phyloP scores from a whole-genome alignment of 2,888 invertebrate genomes.

The Diogma glabrata region DNA sequence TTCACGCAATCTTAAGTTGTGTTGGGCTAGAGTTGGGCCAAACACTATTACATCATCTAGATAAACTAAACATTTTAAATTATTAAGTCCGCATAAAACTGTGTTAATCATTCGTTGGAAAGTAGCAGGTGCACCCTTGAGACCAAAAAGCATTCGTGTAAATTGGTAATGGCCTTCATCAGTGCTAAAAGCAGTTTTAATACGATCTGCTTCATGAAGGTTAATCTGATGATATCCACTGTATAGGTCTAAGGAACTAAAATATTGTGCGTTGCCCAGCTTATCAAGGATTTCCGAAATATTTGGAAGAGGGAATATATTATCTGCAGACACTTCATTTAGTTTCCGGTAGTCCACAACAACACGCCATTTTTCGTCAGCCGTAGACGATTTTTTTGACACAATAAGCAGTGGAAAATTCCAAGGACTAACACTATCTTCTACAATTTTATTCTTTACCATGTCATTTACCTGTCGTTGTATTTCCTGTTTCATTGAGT shows the following conservation, averaged over 20 bases:
- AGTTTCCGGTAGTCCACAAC: too few species aligned
- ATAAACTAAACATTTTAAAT: background rate
- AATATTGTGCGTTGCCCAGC: background rate
- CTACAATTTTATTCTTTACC: background rate
- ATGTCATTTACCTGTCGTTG: background rate
- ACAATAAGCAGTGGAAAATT: background rate
- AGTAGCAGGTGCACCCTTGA: background rate
- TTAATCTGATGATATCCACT: too few species aligned
- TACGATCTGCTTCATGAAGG: too few species aligned
- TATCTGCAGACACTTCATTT: background rate
- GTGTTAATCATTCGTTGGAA: background rate
- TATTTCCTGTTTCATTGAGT: background rate
- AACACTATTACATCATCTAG: background rate
- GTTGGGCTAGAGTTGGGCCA: background rate
- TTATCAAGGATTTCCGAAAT: background rate
- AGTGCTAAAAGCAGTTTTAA: too few species aligned
- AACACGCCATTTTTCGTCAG: too few species aligned
- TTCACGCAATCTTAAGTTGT: background rate
- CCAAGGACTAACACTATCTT: background rate
- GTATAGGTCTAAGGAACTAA: background rate
- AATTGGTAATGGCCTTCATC: too few species aligned
- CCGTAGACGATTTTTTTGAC: background rate
- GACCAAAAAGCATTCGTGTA: background rate
- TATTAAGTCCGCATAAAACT: background rate
- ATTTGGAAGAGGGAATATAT: background rate